These are phyloP conservation scores for Macrosoma leucophasiata DNA, from an alignment of 2,888 invertebrate genomes.

Conservation along the genomic window DNA sequence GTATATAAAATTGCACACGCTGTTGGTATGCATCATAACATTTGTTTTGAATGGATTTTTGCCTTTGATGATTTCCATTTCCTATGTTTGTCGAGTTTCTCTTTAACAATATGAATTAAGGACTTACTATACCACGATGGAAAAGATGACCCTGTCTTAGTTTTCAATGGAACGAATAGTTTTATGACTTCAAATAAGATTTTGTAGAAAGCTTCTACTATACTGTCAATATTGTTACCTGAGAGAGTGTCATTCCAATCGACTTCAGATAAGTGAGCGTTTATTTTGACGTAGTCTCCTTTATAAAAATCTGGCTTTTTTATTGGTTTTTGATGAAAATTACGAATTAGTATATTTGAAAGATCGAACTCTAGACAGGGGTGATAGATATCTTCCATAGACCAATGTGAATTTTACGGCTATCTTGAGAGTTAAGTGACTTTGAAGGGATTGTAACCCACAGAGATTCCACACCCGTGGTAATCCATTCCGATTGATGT, in stretches of 20 bases:
- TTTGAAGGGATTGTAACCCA: too few relatives aligned
- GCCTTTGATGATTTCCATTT: conserved; percentile 4
- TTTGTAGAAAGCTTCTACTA: not conserved
- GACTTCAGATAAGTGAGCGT: conserved; percentile 3
- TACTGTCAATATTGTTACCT: not conserved
- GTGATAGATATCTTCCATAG: conserved; percentile 8
- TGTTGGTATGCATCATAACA: conserved; percentile 1
- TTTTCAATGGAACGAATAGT: conserved; percentile 2
- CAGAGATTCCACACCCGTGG: too few relatives aligned
- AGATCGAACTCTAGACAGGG: conserved; percentile 8
- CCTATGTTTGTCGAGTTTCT: conserved; percentile 4
- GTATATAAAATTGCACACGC: not conserved
- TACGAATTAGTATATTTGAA: not conserved
- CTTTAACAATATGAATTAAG: conserved; percentile 7
- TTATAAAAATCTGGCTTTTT: conserved; percentile 7
- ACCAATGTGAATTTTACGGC: too few relatives aligned
- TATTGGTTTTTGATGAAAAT: conserved; percentile 1
- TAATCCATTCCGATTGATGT: too few relatives aligned
- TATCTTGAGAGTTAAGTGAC: too few relatives aligned
- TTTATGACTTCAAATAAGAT: not conserved
- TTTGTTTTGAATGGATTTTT: conserved; percentile 1
- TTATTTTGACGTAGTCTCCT: conserved; percentile 6
- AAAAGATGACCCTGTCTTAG: not conserved
- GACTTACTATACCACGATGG: conserved; percentile 7
- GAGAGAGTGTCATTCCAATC: conserved; percentile 1